These are phyloP conservation scores for Oncorhynchus tshawytscha DNA, from an alignment of 2,113 vertebrate genomes.

Conservation along the genomic window DNA sequence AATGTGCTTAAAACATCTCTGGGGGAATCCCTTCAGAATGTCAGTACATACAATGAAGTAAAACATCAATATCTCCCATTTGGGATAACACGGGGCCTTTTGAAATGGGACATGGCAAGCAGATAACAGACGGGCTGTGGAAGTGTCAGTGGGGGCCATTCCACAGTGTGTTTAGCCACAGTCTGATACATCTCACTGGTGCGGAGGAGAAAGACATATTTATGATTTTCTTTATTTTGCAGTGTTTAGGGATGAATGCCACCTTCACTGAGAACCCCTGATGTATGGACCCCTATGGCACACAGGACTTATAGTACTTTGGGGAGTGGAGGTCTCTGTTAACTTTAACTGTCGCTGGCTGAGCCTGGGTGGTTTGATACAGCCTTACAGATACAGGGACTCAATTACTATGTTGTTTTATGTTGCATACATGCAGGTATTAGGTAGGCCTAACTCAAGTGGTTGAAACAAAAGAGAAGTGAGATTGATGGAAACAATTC, in stretches of 20 bases:
- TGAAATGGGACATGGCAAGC: slow-evolving; percentile 49
- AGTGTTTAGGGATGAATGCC: slow-evolving; percentile 2
- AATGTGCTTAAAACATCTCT: slow-evolving; percentile 3
- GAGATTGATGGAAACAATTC: background rate
- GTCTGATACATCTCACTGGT: slow-evolving; percentile 33
- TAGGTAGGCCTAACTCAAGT: background rate
- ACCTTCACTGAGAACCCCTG: background rate
- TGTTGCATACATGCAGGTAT: background rate
- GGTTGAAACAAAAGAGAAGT: background rate
- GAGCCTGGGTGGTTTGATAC: background rate
- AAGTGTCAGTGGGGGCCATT: slow-evolving; percentile 18
- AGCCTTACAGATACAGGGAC: background rate
- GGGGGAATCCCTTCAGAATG: slow-evolving; percentile 8
- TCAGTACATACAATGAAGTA: background rate
- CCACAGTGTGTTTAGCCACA: slow-evolving; percentile 1
- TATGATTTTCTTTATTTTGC: slow-evolving; percentile 19
- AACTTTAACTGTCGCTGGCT: background rate
- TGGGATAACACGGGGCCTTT: slow-evolving; percentile 21
- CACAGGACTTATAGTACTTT: slow-evolving; percentile 10
- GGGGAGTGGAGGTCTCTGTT: background rate
- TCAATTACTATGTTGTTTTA: background rate
- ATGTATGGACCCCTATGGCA: slow-evolving; percentile 9
- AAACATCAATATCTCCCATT: slow-evolving; percentile 35
- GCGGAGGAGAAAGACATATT: slow-evolving; percentile 15
- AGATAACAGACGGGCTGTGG: slow-evolving; percentile 7